Base-by-base conservation (phyloP, 2,797 vertebrate genomes). In the Lepilemur ruficaudatus region DNA sequence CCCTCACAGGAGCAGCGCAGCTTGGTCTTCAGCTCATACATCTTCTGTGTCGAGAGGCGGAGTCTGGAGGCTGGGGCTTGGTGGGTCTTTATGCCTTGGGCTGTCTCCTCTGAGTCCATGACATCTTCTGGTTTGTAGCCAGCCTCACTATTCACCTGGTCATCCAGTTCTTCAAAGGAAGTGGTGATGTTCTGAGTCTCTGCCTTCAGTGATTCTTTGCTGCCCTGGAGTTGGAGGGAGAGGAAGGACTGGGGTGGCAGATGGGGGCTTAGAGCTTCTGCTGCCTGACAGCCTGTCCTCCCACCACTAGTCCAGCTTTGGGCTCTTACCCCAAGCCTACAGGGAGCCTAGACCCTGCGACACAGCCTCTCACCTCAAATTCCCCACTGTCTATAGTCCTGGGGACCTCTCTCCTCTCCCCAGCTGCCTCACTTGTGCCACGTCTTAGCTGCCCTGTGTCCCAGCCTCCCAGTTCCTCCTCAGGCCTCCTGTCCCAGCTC, bases 1-100 rank as follows among this genome's bases (percentile, higher is more conserved):
- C 75, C 20, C 98, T 99, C 98, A 99, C 99, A 9, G 35, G 98
- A 82, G 69, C 99, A 99, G 30, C 99, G 99, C 97, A 98, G 97
- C 93, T 52, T 98, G 63, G 99, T 99, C 95, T 98, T 99, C 46
- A 28, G 1, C 85, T 98, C 98, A 0, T 99, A 99, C 57, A 97
- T 92, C 82, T 99, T 97, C 98, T 99, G 99, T 0, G 99, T 99
- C 89, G 97, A 98, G 48, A 4, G 32, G 9, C 0, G 46, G 4
- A 4, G 25, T 8, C 28, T 15, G 69, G 10, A 20, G 28, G 22
- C 12, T 7, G 23, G 4, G 5, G 35, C 59, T 8, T 3, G 1
- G 1, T 0, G 0, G 28, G 23, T 1, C 32, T 35, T 9, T 0
- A 0, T 0, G 0, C 0, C 7, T 0, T 1, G 15, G 17, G 0